Conservation (phyloP, 2,797 vertebrate species). For the Sciurus carolinensis region DNA sequence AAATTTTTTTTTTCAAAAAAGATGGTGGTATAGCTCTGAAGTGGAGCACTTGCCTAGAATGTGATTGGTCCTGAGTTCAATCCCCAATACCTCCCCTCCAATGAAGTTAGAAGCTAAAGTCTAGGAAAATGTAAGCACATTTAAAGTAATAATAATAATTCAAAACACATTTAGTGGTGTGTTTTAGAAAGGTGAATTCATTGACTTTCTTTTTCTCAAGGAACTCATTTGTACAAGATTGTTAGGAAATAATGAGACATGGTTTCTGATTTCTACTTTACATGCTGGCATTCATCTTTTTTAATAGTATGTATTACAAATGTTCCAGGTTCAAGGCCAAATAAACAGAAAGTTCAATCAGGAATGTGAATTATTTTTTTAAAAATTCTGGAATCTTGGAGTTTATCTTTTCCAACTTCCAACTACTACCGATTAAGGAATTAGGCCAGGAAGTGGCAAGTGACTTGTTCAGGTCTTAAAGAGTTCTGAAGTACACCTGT, state of each 20-base stretch:
- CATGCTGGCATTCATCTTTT: background rate
- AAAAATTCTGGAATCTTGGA: constrained; percentile 35
- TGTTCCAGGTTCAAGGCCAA: background rate
- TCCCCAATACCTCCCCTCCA: too few relatives aligned
- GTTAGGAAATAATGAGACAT: constrained; percentile 38
- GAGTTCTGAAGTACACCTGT: too few relatives aligned
- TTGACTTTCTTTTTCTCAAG: constrained; percentile 29
- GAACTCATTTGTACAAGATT: background rate
- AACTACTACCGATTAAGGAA: background rate
- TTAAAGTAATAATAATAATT: constrained; percentile 2
- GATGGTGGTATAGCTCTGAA: too few relatives aligned
- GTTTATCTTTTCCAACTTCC: background rate
- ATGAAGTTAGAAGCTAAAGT: background rate
- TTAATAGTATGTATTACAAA: background rate
- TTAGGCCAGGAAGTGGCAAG: background rate
- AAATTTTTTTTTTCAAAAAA: too few relatives aligned
- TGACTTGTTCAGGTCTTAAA: background rate
- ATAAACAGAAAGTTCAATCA: constrained; percentile 32
- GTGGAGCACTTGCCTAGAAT: too few relatives aligned
- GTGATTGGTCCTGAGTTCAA: too few relatives aligned
- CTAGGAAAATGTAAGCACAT: background rate
- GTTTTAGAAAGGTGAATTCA: constrained; percentile 22
- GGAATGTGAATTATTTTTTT: background rate
- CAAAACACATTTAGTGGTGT: constrained; percentile 12
- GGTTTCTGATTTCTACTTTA: constrained; percentile 31